Base-by-base conservation (phyloP, 2,113 vertebrate genomes). In the Hippocampus mohnikei region DNA sequence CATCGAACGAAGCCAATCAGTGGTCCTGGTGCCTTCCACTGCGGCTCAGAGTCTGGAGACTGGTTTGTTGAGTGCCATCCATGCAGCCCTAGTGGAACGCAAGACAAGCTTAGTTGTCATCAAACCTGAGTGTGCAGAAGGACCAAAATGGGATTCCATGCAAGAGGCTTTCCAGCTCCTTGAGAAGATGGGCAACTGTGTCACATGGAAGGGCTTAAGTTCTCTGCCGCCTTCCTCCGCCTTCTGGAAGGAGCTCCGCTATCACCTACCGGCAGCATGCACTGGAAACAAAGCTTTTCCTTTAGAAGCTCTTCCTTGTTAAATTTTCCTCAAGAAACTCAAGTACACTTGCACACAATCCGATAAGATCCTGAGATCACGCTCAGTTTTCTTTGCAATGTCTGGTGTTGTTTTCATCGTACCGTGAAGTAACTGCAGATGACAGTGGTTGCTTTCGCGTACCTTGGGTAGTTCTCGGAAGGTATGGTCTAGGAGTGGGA, bases 171-270 rank as follows among this genome's bases (percentile, higher is more conserved):
- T 97, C 25, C 88, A 92, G 11, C 91, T 95, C 82, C 86, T 92
- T 9, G 58, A 92, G 29, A 87, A 94, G 66, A 87, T 91, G 41
- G 93, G 90, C 61, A 84, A 87, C 27, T 75, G 89, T 40, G 84
- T 96, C 44, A 94, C 90, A 44, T 98, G 96, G 96, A 90, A 88
- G 69, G 90, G 92, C 20, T 64, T 75, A 2, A 78, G 88, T 55
- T 93, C 94, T 48, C 77, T 78, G 58, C 52, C 82, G 0, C 15
- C 84, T 15, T 91, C 94, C 72, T 95, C 95, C 48, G 85, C 83
- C 67, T 98, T 98, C 90, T 96, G 94, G 95, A 98, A 96, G 84
- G 88, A 91, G 67, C 90, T 98, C 70, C 91, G 91, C 0, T 96
- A 95, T 72, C 78, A 94, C 69, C 94, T 98, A 85, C 94, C 94